Base-by-base conservation (phyloP, 2,888 invertebrate species). In the Laothoe populi region DNA sequence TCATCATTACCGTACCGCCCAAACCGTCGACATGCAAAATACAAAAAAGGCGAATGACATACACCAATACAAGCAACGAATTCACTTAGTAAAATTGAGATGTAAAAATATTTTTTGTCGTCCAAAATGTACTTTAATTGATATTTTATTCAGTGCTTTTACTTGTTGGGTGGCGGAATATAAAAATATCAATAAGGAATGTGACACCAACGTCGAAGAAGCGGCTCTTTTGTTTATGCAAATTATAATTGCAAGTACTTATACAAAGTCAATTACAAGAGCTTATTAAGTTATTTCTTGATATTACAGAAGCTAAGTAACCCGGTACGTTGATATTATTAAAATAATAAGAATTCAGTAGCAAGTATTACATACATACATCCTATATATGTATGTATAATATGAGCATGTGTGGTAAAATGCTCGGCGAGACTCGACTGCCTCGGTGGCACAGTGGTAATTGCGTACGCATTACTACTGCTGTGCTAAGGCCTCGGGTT, bases 41-140 rank as follows among this genome's bases (percentile, higher is more conserved):
- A 78, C 87, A 91, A 92, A 92, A 92, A 90, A 88, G 68, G 82
- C 79, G 91, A 90, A 91, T 90, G 89, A 92, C 88, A 87, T 88
- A 84, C 86, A 75, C 81, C 84, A 82, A 86, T 86, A 77, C 78
- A 75, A 68, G 64, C 75, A 73, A 81, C 83, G 84, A 80, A 87
- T 85, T 90, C 88, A 90, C 88, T 92, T 86, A 84, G 77, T 74
- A 69, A 88, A 90, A 91, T 91, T 91, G 89, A 90, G 90, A 92
- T 87, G 84, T 91, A 86, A 89, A 89, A 79, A 78, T 73, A 80
- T 78, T 79, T 80, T 83, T 87, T 87, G 86, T 81, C 72, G 70
- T 75, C 71, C 78, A 83, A 86, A 88, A 87, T 83, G 74, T 85
- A 82, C 82, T 88, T 88, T 90, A 91, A 92, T 92, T 92, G 90